Evolutionary conservation across 1,140 invertebrate genomes (phyloP).

Genomic region (Anoplophora glabripennis): DNA sequence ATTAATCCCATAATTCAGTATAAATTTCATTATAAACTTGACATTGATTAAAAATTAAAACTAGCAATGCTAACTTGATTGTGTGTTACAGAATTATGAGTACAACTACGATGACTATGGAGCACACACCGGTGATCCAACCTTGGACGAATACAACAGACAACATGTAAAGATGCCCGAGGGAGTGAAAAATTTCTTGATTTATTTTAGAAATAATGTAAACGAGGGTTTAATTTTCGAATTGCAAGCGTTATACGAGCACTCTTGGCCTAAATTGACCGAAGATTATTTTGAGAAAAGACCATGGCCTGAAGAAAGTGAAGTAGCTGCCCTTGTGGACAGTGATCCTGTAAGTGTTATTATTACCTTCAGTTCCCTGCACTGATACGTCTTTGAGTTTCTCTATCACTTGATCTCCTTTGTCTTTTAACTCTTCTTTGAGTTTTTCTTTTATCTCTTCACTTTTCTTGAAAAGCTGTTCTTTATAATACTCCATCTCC

Average conservation of each 20-base stretch:
- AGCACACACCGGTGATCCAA: slow-evolving; percentile 66
- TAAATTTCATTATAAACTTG: slow-evolving; percentile 3
- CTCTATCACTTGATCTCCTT: slow-evolving; percentile 16
- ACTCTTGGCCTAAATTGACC: slow-evolving; percentile 84
- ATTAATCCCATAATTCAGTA: slow-evolving; percentile 38
- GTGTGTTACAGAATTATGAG: slow-evolving; percentile 25
- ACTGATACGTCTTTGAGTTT: slow-evolving; percentile 32
- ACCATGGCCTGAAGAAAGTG: slow-evolving; percentile 86
- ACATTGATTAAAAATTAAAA: not conserved
- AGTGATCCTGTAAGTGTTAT: slow-evolving; percentile 63
- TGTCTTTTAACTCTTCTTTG: slow-evolving; percentile 27
- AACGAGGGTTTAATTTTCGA: slow-evolving; percentile 88
- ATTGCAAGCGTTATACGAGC: slow-evolving; percentile 82
- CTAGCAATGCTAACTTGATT: not conserved
- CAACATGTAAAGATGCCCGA: slow-evolving; percentile 79
- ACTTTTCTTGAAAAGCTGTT: slow-evolving; percentile 33
- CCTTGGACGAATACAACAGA: slow-evolving; percentile 70
- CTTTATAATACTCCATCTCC: slow-evolving; percentile 38
- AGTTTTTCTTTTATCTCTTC: slow-evolving; percentile 31
- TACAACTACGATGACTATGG: slow-evolving; percentile 62
- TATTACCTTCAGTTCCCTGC: slow-evolving; percentile 25
- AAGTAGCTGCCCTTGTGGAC: slow-evolving; percentile 74
- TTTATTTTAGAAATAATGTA: slow-evolving; percentile 84
- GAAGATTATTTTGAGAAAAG: slow-evolving; percentile 89
- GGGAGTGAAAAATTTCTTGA: slow-evolving; percentile 83